A percentile compares a stretch with the other conserved stretches of the same genome.
These are phyloP conservation scores for Lepilemur ruficaudatus DNA, from an alignment of 2,797 vertebrate species.

Conservation along the genomic window DNA sequence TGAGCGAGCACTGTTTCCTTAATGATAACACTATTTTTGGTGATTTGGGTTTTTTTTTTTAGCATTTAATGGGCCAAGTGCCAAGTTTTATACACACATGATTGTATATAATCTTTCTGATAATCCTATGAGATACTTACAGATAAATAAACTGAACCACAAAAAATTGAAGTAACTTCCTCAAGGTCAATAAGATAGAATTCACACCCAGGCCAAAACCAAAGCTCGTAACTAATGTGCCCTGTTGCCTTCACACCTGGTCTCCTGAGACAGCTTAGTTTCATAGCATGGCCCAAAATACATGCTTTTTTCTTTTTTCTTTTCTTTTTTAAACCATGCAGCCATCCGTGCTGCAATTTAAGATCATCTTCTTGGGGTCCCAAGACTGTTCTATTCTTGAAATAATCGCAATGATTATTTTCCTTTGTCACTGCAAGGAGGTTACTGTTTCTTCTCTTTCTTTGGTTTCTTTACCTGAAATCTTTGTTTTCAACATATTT, in stretches of 20 bases:
- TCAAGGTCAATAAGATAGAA: neutral
- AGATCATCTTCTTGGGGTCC: neutral
- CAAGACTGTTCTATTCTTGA: neutral
- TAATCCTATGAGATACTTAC: neutral
- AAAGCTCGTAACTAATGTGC: neutral
- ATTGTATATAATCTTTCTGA: neutral
- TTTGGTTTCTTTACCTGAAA: neutral
- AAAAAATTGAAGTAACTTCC: neutral
- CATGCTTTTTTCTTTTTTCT: neutral
- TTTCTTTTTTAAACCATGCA: neutral
- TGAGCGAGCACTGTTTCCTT: neutral
- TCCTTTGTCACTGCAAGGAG: neutral
- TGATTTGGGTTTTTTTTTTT: neutral
- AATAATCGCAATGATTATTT: neutral
- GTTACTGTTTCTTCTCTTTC: neutral
- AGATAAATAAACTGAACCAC: neutral
- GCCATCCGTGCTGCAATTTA: neutral
- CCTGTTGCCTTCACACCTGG: accelerated
- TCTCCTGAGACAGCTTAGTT: neutral
- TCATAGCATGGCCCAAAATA: neutral
- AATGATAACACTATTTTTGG: neutral
- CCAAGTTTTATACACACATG: neutral
- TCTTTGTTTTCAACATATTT: neutral
- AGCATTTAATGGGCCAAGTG: neutral
- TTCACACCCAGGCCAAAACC: neutral